Evolutionary conservation across 92 coral and sea anemone species (phyloP), one percentile per base, ranked within the genome.

Genomic region (Galaxea fascicularis): DNA sequence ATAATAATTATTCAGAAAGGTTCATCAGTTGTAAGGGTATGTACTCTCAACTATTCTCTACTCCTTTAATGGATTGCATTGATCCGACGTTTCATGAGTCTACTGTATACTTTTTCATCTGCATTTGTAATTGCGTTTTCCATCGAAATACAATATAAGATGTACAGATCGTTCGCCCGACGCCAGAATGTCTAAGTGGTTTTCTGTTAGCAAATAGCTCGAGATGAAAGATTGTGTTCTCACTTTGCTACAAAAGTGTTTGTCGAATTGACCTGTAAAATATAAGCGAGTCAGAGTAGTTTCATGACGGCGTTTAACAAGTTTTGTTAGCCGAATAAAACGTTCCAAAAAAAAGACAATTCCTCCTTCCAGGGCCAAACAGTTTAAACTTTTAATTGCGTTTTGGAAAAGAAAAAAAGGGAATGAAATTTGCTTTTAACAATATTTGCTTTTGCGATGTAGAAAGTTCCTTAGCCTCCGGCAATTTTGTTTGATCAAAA

Each of bases 361-460:
- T 44, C 24, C 30, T 41, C 28, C 47, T n/a, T 66, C 17, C 2
- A 26, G 21, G 21, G 13, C 64, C 83, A n/a, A 67, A 20, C 26
- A 71, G 16, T 29, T 65, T 79, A 65, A 79, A 66, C 65, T 56
- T 65, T 79, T 27, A 66, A 65, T 66, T 51, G 29, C n/a, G 4
- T 28, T 65, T 28, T 4, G 45, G 28, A 45, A 22, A 77, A 65
- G 47, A 78, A 47, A 24, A 39, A 77, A 62, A 44, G 63, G 16
- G 6, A 8, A 57, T 62, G 64, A 77, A 25, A 12, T 18, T 25
- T 47, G 46, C 16, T 78, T 26, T 27, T 20, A 47, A 9, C 46
- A 78, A 11, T 26, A 24, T 27, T 69, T 47, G 11, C n/a, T 66
- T 20, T 22, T 4, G 7, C 15, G 4, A 14, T 28, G 11, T 15